Percentiles rank a stretch among this genome's conserved stretches.
Evolutionary conservation across 2,797 vertebrate genomes (phyloP).

Genomic region (Harpagifer antarcticus): DNA sequence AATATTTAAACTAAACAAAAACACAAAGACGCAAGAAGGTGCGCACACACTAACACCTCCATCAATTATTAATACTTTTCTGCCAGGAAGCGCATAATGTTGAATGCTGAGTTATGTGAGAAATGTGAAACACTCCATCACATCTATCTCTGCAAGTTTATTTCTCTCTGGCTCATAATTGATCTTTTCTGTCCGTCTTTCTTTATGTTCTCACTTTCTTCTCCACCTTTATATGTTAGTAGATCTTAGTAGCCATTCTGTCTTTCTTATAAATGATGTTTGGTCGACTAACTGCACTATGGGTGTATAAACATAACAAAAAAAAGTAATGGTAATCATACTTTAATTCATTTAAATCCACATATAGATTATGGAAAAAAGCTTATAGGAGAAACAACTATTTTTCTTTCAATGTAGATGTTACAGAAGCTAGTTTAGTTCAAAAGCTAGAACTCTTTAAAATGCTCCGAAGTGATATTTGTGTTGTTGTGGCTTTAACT

Average conservation of each 20-base stretch:
- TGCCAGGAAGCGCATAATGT: slow-evolving; percentile 61
- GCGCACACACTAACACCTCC: background rate
- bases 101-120: slow-evolving; percentile 60
- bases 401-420: background rate
- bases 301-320: background rate
- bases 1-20: slow-evolving; percentile 38
- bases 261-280: background rate
- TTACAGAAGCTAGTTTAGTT: slow-evolving; percentile 1
- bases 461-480: slow-evolving; percentile 1
- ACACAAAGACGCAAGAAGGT: slow-evolving; percentile 7
- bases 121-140: slow-evolving; percentile 55
- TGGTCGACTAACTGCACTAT: background rate
- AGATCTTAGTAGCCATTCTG: background rate
- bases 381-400: background rate
- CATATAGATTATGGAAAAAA: no score
- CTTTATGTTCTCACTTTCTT: background rate
- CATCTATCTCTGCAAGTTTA: slow-evolving; percentile 24
- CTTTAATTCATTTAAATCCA: background rate
- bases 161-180: slow-evolving; percentile 2
- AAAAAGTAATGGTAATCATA: slow-evolving; percentile 4
- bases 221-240: background rate
- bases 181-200: slow-evolving; percentile 7
- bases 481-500: background rate
- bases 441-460: background rate
- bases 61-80: slow-evolving; percentile 72